Conservation (phyloP, 2,797 vertebrate species). For the Phoxinus dragarum region DNA sequence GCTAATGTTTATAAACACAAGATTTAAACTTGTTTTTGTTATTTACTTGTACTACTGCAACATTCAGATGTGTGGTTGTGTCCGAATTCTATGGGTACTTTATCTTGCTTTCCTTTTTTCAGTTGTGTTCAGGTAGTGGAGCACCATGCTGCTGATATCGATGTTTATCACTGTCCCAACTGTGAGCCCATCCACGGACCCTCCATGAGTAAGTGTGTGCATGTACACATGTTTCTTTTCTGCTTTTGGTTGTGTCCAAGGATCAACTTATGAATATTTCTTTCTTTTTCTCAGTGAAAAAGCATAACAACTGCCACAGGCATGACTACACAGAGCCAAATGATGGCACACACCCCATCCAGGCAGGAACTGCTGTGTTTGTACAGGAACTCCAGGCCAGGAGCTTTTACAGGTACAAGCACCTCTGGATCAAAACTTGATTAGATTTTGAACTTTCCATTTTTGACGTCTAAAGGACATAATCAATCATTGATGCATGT, state of each 20-base stretch:
- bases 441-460: not conserved
- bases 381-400: slow-evolving; percentile 88
- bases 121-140: slow-evolving; percentile 88
- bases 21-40: not conserved
- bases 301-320: slow-evolving; percentile 95
- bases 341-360: slow-evolving; percentile 89
- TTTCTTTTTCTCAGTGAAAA: slow-evolving; percentile 85
- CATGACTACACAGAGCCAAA: slow-evolving; percentile 97
- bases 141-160: slow-evolving; percentile 96
- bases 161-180: slow-evolving; percentile 98
- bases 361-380: slow-evolving; percentile 93
- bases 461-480: not conserved
- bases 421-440: not conserved
- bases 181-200: slow-evolving; percentile 90
- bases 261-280: not conserved
- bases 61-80: not conserved
- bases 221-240: not conserved
- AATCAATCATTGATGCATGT: not conserved
- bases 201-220: slow-evolving; percentile 72
- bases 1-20: not conserved
- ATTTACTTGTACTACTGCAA: not conserved
- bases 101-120: slow-evolving; percentile 1
- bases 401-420: slow-evolving; percentile 86
- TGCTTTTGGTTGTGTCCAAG: not conserved
- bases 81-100: not conserved